phyloP scores from a whole-genome alignment of 2,888 invertebrate genomes.

The Epistrophe grossulariae region DNA sequence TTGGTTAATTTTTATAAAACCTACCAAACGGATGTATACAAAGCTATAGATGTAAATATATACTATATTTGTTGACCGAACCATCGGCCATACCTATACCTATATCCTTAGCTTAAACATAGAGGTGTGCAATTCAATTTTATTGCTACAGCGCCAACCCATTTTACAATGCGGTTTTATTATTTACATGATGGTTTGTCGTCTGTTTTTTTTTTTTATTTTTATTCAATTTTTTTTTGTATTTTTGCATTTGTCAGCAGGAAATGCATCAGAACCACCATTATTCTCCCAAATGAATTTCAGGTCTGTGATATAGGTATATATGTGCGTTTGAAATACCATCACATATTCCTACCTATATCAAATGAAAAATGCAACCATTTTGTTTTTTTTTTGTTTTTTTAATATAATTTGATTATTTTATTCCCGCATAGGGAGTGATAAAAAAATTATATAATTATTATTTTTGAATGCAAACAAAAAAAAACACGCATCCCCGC shows the following conservation, averaged over 20 bases:
- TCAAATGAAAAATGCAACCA: conserved; percentile 57
- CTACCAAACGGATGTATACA: conserved; percentile 52
- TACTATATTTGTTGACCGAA: conserved; percentile 4
- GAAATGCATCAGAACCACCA: conserved; percentile 67
- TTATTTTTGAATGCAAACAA: conserved; percentile 30
- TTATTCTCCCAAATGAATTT: conserved; percentile 68
- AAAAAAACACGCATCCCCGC: conserved; percentile 15
- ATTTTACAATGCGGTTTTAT: conserved; percentile 81
- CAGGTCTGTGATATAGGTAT: background rate
- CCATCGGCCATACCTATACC: background rate
- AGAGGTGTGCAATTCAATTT: conserved; percentile 78
- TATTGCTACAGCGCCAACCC: conserved; percentile 78
- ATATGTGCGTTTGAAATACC: conserved; percentile 51
- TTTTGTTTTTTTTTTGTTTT: conserved; percentile 52
- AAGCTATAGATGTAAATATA: background rate
- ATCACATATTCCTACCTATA: background rate
- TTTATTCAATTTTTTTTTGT: conserved; percentile 52
- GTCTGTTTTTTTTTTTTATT: conserved; percentile 44
- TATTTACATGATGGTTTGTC: conserved; percentile 80
- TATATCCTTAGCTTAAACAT: conserved; percentile 28
- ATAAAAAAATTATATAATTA: conserved; percentile 31
- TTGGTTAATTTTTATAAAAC: conserved; percentile 41
- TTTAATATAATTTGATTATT: conserved; percentile 81
- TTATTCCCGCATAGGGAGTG: conserved; percentile 78
- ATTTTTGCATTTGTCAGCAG: conserved; percentile 66